Evolutionary conservation across 2,797 vertebrate genomes (phyloP), one percentile per base, ranked within the genome.

Genomic region (Hypotaenidia okinawae): DNA sequence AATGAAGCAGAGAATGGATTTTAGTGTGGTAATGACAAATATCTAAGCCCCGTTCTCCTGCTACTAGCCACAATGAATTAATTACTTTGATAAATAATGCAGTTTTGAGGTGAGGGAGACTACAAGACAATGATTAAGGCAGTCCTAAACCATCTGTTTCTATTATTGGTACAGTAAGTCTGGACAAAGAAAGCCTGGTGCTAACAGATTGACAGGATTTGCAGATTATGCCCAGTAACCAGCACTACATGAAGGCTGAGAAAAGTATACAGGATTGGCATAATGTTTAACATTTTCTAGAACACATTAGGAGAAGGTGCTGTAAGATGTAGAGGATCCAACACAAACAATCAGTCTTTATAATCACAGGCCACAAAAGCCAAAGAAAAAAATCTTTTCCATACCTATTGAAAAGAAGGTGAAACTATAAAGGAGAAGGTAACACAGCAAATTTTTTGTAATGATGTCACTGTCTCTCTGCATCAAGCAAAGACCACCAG

Each of bases 181-280:
- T 54, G 68, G 72, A 70, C 74, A 81, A 84, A 72, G 74, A 72
- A 89, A 30, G 49, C 12, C 54, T 75, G 10, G 58, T 52, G 84
- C 68, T 91, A 87, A 92, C 21, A 84, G 91, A 79, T 9, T 79
- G 82, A 73, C 68, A 82, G 14, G 63, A 94, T 93, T 95, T 93
- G 59, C 57, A 87, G 63, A 93, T 66, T 89, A 78, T 37, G 47
- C 37, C 64, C 59, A 82, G 63, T 81, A 87, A 94, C 41, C 47
- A 75, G 55, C 32, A 69, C 12, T 35, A 86, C 39, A 41, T 49
- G 72, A 80, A 89, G 66, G 58, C 13, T 72, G 23, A 69, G 41
- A 77, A 55, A 84, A 84, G 39, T 54, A 94, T 19, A 25, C 45
- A 82, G 78, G n/a, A 64, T 8, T 89, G 54, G 70, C 32, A 69